phyloP scores from a whole-genome alignment of 2,113 vertebrate genomes.

The Steatornis caripensis region DNA sequence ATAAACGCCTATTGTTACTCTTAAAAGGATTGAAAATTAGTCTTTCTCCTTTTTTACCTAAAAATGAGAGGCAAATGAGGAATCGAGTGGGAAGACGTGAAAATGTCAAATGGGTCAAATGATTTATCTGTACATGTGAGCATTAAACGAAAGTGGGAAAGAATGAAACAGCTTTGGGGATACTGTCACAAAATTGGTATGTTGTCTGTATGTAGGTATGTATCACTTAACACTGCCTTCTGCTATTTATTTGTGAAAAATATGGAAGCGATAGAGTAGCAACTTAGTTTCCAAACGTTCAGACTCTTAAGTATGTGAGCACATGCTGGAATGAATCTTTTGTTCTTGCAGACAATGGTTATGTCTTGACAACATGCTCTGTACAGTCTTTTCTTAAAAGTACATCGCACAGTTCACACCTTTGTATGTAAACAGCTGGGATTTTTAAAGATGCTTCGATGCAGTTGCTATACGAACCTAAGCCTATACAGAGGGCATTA shows the following conservation, averaged over 20 bases:
- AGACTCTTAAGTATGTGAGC: background rate
- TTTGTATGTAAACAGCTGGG: background rate
- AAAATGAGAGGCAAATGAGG: background rate
- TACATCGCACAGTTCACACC: background rate
- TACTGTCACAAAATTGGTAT: background rate
- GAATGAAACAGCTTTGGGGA: background rate
- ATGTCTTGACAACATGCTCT: background rate
- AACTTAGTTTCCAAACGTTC: conserved; percentile 30
- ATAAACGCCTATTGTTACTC: background rate
- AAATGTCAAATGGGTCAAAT: conserved; percentile 2
- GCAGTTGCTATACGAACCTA: background rate
- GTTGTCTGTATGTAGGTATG: background rate
- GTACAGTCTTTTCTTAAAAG: background rate
- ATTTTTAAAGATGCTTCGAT: background rate
- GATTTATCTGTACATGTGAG: background rate
- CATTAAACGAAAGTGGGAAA: background rate
- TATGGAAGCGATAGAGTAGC: background rate
- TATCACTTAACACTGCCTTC: background rate
- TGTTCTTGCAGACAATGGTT: background rate
- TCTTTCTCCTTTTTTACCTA: conserved; percentile 9
- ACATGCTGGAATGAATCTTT: background rate
- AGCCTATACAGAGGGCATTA: background rate
- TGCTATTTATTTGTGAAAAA: conserved; percentile 18
- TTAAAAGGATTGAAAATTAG: background rate
- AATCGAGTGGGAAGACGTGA: background rate